These are phyloP conservation scores for Meganola albula DNA, from an alignment of 2,888 invertebrate genomes.

Conservation along the genomic window DNA sequence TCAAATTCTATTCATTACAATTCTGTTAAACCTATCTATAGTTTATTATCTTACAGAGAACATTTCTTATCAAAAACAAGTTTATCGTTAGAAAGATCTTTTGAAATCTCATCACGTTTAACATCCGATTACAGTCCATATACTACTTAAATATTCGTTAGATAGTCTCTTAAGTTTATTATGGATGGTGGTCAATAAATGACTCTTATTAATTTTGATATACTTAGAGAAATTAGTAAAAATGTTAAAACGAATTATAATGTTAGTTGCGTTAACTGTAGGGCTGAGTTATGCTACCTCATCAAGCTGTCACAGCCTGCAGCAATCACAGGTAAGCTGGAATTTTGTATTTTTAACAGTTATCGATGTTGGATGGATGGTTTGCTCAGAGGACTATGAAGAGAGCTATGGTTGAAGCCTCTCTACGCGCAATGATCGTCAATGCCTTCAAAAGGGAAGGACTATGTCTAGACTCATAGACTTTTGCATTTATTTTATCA, in stretches of 20 bases:
- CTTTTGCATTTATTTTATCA: no score
- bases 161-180: no score
- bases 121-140: slow-evolving; percentile 14
- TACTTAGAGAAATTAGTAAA: slow-evolving; percentile 12
- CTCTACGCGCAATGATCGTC: no score
- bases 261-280: slow-evolving; percentile 38
- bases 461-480: no score
- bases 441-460: no score
- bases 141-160: slow-evolving; percentile 22
- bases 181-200: no score
- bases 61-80: slow-evolving; percentile 23
- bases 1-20: no score
- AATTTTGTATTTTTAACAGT: neutral
- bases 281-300: slow-evolving; percentile 42
- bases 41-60: slow-evolving; percentile 17
- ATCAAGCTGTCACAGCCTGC: slow-evolving; percentile 39
- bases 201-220: neutral
- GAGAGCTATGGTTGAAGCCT: no score
- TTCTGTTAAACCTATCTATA: slow-evolving; percentile 11
- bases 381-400: no score
- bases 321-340: slow-evolving; percentile 53
- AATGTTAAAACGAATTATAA: slow-evolving; percentile 42
- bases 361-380: no score
- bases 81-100: slow-evolving; percentile 21
- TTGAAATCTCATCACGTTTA: slow-evolving; percentile 18